Percentiles rank a stretch among this genome's conserved stretches.
Conservation (phyloP, 2,888 invertebrate species). For the Cheilosia pagana region DNA sequence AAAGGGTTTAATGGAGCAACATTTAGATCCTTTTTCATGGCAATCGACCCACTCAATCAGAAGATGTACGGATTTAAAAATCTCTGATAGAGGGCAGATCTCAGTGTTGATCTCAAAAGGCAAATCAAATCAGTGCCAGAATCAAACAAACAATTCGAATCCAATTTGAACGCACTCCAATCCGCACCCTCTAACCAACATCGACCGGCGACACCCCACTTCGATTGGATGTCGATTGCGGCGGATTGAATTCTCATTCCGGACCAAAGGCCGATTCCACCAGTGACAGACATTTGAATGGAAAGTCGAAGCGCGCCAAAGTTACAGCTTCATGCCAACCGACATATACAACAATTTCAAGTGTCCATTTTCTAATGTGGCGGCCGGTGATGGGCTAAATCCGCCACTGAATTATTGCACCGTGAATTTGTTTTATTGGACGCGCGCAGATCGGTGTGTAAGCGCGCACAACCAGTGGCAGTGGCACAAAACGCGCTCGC, state of each 20-base stretch:
- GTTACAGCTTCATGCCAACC: slow-evolving; percentile 64
- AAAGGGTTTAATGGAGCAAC: no score
- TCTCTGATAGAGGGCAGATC: no score
- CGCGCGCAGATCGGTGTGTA: slow-evolving; percentile 18
- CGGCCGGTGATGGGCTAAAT: slow-evolving; percentile 50
- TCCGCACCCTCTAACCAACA: no score
- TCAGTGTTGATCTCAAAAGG: no score
- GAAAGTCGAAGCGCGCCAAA: slow-evolving; percentile 40
- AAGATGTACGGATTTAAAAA: no score
- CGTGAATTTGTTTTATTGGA: slow-evolving; percentile 63
- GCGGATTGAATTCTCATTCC: slow-evolving; percentile 40
- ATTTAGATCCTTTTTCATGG: no score
- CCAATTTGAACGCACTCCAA: background rate
- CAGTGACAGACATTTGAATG: slow-evolving; percentile 71
- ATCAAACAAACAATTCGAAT: background rate
- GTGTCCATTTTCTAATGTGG: slow-evolving; percentile 66
- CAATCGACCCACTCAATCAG: no score
- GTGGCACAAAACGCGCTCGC: slow-evolving; percentile 10
- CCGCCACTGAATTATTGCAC: slow-evolving; percentile 65
- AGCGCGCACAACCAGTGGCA: slow-evolving; percentile 1
- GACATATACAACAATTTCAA: slow-evolving; percentile 65
- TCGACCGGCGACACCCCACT: no score
- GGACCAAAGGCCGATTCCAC: slow-evolving; percentile 1
- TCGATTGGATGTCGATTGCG: background rate
- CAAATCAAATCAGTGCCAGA: no score